Conservation (phyloP, 2,888 invertebrate genomes). For the Petrophora chlorosata region DNA sequence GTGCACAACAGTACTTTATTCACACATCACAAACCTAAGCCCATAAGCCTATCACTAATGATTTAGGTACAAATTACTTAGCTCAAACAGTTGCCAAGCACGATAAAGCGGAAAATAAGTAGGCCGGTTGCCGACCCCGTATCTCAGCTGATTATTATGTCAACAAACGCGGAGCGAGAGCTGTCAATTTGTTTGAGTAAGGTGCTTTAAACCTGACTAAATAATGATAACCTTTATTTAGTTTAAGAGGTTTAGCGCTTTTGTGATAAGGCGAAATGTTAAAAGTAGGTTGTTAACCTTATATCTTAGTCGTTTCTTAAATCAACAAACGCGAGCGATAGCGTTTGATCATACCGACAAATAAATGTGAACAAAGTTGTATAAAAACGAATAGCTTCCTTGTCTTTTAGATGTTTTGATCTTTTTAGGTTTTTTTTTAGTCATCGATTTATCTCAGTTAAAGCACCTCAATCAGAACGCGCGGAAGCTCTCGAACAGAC, state of each 20-base stretch:
- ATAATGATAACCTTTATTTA: no score
- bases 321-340: no score
- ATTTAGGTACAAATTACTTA: constrained; percentile 26
- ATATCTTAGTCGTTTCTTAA: not conserved
- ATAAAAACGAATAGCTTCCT: no score
- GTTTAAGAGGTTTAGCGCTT: no score
- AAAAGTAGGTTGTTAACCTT: not conserved
- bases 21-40: no score
- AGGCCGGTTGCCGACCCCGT: constrained; percentile 51
- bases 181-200: constrained; percentile 1
- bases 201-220: not conserved
- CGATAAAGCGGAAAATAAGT: constrained; percentile 35
- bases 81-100: constrained; percentile 23
- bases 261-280: no score
- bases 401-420: not conserved
- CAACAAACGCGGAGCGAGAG: constrained; percentile 34
- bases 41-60: not conserved
- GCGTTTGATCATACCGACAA: no score
- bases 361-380: no score
- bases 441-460: not conserved
- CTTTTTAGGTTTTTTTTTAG: no score
- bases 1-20: no score
- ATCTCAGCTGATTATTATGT: constrained; percentile 52
- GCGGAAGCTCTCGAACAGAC: not conserved
- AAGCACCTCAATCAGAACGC: not conserved